Conservation (phyloP, 2,888 invertebrate species). For the Drosophila emarginata region DNA sequence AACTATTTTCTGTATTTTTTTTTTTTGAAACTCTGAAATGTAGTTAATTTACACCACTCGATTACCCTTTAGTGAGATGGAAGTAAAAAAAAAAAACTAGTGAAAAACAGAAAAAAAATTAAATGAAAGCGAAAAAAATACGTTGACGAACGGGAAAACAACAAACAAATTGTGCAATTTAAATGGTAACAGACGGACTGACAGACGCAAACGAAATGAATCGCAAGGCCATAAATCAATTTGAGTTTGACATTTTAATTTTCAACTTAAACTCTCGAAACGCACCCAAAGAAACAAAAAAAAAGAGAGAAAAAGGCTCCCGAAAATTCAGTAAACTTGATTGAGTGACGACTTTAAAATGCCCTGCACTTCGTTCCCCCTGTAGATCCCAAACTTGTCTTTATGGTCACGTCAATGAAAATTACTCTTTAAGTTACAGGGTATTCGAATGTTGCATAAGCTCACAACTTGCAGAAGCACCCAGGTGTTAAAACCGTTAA, state of each 20-base stretch:
- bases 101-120: slow-evolving; percentile 1
- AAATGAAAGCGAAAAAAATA: slow-evolving; percentile 24
- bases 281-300: slow-evolving; percentile 12
- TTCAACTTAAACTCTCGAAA: slow-evolving; percentile 21
- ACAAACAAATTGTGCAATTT: slow-evolving; percentile 45
- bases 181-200: slow-evolving; percentile 38
- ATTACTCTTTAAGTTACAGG: background rate
- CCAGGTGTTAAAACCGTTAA: slow-evolving; percentile 4
- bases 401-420: no score
- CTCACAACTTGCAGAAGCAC: background rate
- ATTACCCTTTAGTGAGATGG: slow-evolving; percentile 16
- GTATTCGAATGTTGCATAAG: background rate
- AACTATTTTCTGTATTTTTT: background rate
- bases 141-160: slow-evolving; percentile 24
- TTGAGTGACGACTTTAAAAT: background rate
- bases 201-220: slow-evolving; percentile 29
- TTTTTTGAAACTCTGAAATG: background rate
- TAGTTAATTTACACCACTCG: background rate
- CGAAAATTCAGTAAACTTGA: background rate
- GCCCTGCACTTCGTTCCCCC: background rate
- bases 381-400: background rate
- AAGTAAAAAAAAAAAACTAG: background rate
- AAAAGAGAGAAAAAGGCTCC: slow-evolving; percentile 11
- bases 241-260: slow-evolving; percentile 65
- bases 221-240: slow-evolving; percentile 64